Percentiles rank a stretch among this genome's conserved stretches.
Conservation (phyloP, 2,888 invertebrate species). For the Osmoderma eremita region DNA sequence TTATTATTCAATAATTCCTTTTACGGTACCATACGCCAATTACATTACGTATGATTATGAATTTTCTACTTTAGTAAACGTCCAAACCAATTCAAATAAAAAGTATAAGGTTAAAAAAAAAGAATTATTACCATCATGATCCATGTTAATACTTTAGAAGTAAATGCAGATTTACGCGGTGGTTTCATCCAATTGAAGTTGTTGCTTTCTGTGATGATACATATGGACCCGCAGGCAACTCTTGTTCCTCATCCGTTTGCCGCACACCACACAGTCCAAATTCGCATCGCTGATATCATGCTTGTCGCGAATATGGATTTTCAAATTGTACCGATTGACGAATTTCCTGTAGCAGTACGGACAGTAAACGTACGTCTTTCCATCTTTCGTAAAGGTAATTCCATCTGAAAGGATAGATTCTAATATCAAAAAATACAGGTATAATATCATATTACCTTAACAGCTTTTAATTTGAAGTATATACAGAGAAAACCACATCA, state of each 20-base stretch:
- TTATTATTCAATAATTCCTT: no score
- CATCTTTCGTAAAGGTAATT: constrained; percentile 54
- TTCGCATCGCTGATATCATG: constrained; percentile 75
- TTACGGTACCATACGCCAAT: no score
- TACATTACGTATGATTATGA: neutral
- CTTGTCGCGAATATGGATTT: constrained; percentile 77
- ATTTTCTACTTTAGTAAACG: neutral
- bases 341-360: constrained; percentile 72
- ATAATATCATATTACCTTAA: constrained; percentile 49
- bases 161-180: constrained; percentile 4
- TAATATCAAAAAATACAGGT: constrained; percentile 51
- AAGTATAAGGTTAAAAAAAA: constrained; percentile 3
- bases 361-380: constrained; percentile 69
- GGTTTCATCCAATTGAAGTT: constrained; percentile 43
- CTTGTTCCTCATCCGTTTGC: constrained; percentile 73
- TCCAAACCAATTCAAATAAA: constrained; percentile 2
- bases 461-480: constrained; percentile 48
- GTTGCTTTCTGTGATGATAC: constrained; percentile 73
- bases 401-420: constrained; percentile 54
- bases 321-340: constrained; percentile 75
- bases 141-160: constrained; percentile 5
- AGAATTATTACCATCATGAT: neutral
- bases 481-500: constrained; percentile 50
- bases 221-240: constrained; percentile 73
- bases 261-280: constrained; percentile 75